Evolutionary conservation across 2,113 vertebrate species (phyloP), one percentile per base, ranked within the genome.

Genomic region (Larimichthys polyactis): DNA sequence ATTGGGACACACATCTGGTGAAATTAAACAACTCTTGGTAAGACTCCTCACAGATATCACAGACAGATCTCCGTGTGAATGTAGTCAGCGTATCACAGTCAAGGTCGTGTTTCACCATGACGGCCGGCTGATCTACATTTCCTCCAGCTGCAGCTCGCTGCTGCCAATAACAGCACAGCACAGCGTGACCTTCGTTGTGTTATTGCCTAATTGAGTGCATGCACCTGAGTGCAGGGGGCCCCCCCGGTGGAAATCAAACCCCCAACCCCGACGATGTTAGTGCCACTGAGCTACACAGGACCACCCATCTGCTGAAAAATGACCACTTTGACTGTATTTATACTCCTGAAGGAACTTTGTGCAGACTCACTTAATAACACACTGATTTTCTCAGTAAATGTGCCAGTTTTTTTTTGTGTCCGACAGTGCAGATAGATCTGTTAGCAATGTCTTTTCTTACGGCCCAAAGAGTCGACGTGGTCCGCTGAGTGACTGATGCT

Each of bases 401-500:
- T 19, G 9, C 9, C 22, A 48, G 4, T 40, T 54, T 6, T 64
- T 1, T 64, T 4, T 17, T 24, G 32, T 57, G 52, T 71, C 27
- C 15, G 36, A 40, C 36, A 8, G 36, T 40, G 36, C 36, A 40
- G 36, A 40, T 40, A 40, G 36, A 40, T 40, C 36, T 40, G 36
- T 40, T 40, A 40, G 48, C 71, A 65, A 20, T 81, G 84, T 83
- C 81, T 17, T 75, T 69, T 78, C 54, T 71, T 59, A n/a, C 64
- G 48, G 69, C 64, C 64, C 82, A 82, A 52, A 74, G 57, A 81
- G 83, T 81, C 62, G 4, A 69, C n/a, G 70, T 66, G 83, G 85
- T 86, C 83, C 44, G 36, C 71, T 57, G 87, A 78, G 80, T 89
- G 89, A 87, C 43, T 83, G 87, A 91, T 91, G 78, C 80, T 32